Base-by-base conservation (phyloP, 2,888 invertebrate species). In the Sarcophaga variegata region DNA sequence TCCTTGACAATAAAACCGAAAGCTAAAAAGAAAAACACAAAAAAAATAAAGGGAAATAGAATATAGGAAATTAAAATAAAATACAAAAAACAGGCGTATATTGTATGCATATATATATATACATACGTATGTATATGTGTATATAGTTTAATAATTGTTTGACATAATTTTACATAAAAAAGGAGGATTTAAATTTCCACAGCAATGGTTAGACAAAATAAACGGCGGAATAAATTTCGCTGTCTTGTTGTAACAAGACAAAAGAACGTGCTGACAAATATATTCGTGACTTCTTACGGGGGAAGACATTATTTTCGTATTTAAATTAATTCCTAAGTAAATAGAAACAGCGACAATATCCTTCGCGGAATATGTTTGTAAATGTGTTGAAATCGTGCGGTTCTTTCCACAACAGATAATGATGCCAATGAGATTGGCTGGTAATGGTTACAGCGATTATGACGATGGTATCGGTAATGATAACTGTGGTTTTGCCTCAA, bases 131-230 rank as follows among this genome's bases (percentile, higher is more conserved):
- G n/a, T n/a, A n/a, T n/a, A n/a, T n/a, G n/a, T n/a, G n/a, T 27
- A 27, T 27, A 27, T 6, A 6, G 6, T 37, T 6, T 37, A 63
- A 69, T 63, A 76, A 69, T 81, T 81, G 81, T 81, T 74, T 54
- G 70, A 70, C 45, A 81, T 70, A 63, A 75, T 76, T 81, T 70
- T 64, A 81, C 76, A 81, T 54, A 59, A 75, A 76, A 76, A 20
- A 76, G 81, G 75, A 70, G 81, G 70, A 70, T 76, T 70, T 59
- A 76, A 70, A 76, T 81, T 76, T 76, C 69, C 69, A 63, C n/a
- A 76, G 63, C 37, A 37, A 1, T 37, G 37, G 37, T 8, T 8
- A 37, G 2, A 37, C 6, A 37, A 37, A 37, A 37, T 37, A 37
- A 37, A 37, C 37, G 37, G 37, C 37, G 37, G 37, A 37, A 37